Evolutionary conservation across 2,797 vertebrate genomes (phyloP).

Genomic region (Rhinichthys osculus): DNA sequence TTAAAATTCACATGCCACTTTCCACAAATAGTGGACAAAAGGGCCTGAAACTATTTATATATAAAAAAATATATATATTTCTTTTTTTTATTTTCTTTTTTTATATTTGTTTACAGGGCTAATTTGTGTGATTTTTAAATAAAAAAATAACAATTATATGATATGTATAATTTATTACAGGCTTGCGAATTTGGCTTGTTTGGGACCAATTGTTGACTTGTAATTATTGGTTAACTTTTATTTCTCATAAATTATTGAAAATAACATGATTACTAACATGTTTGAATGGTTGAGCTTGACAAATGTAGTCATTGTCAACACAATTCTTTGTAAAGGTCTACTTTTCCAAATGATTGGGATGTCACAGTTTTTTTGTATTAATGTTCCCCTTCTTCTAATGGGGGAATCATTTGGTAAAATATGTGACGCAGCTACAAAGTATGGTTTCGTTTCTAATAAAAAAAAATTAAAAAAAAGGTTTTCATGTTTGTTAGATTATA

Average conservation of each 20-base stretch:
- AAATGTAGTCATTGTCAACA: neutral
- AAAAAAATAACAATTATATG: no score
- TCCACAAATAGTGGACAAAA: neutral
- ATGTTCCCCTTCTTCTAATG: neutral
- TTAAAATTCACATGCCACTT: neutral
- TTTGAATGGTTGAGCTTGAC: neutral
- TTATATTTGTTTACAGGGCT: no score
- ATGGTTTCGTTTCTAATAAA: neutral
- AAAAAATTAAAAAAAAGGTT: neutral
- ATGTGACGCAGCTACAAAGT: neutral
- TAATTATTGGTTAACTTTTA: neutral
- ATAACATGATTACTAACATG: neutral
- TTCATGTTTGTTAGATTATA: neutral
- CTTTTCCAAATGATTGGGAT: neutral
- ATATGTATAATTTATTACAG: neutral
- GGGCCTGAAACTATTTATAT: neutral
- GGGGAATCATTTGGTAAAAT: neutral
- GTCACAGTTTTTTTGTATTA: neutral
- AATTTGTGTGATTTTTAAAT: no score
- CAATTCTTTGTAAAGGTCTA: neutral
- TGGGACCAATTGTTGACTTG: neutral
- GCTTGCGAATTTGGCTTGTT: neutral
- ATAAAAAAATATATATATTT: neutral
- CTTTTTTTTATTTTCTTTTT: no score
- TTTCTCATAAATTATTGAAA: neutral